Percentiles rank a stretch among this genome's conserved stretches.
Conservation (phyloP, 2,888 invertebrate species). For the Ethmia dodecea region DNA sequence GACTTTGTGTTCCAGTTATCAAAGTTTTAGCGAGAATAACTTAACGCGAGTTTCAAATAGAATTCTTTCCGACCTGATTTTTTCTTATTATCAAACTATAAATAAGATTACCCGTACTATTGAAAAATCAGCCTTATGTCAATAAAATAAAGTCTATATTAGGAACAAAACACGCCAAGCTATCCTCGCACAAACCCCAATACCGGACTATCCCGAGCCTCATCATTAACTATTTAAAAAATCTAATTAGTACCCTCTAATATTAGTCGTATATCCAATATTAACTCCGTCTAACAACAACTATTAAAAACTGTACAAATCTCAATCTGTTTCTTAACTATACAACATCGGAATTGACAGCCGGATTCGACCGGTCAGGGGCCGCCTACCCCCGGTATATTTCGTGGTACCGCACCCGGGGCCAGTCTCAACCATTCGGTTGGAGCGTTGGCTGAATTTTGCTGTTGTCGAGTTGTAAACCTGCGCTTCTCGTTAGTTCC, state of each 20-base stretch:
- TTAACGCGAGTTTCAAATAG: slow-evolving; percentile 32
- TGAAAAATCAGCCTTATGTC: slow-evolving; percentile 63
- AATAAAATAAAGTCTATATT: slow-evolving; percentile 66
- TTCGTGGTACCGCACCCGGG: slow-evolving; percentile 28
- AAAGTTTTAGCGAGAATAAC: slow-evolving; percentile 46
- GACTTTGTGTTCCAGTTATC: not conserved
- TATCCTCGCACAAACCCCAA: slow-evolving; percentile 48
- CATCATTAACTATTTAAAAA: slow-evolving; percentile 24
- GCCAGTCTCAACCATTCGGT: slow-evolving; percentile 60
- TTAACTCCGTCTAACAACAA: slow-evolving; percentile 27
- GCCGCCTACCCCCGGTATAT: slow-evolving; percentile 62
- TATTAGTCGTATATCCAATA: slow-evolving; percentile 38
- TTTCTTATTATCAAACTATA: slow-evolving; percentile 33
- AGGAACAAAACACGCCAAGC: slow-evolving; percentile 64
- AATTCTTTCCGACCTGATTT: slow-evolving; percentile 33
- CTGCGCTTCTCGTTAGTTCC: slow-evolving; percentile 42
- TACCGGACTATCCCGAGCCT: slow-evolving; percentile 30
- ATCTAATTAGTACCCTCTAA: slow-evolving; percentile 21
- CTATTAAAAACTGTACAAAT: slow-evolving; percentile 45
- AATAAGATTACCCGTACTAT: slow-evolving; percentile 60
- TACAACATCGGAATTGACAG: slow-evolving; percentile 40
- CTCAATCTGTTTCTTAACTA: slow-evolving; percentile 39
- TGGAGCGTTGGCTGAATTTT: slow-evolving; percentile 61
- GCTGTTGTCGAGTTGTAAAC: slow-evolving; percentile 50
- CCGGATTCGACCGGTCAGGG: slow-evolving; percentile 35